phyloP scores from a whole-genome alignment of 2,797 vertebrate species.

The Tympanoctomys barrerae region DNA sequence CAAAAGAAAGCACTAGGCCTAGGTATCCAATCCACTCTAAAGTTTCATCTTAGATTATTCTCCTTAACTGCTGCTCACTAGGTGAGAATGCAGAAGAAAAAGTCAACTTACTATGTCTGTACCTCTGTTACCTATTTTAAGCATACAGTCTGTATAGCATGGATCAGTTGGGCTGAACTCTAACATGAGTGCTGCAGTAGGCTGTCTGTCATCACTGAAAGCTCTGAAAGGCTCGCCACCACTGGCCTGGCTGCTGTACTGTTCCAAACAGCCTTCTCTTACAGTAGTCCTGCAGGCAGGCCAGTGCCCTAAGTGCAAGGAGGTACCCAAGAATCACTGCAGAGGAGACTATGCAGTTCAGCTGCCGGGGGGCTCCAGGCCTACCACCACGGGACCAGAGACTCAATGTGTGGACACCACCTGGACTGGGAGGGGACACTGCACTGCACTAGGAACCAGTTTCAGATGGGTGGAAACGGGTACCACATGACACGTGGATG shows the following conservation, averaged over 20 bases:
- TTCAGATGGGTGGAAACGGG: background rate
- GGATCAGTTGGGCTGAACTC: background rate
- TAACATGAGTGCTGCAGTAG: background rate
- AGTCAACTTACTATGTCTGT: background rate
- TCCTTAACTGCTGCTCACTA: background rate
- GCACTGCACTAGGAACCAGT: background rate
- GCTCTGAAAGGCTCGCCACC: background rate
- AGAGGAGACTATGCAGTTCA: too few relatives aligned
- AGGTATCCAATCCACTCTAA: background rate
- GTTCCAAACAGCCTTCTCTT: background rate
- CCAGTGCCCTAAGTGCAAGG: background rate
- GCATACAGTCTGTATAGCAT: background rate
- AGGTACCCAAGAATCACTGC: rapidly evolving
- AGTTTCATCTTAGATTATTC: constrained; percentile 1
- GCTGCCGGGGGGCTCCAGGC: background rate
- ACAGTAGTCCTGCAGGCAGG: background rate
- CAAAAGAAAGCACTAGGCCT: background rate
- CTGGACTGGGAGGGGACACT: background rate
- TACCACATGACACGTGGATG: background rate
- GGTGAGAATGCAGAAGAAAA: background rate
- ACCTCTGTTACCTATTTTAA: background rate
- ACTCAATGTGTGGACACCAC: background rate
- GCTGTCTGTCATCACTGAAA: background rate
- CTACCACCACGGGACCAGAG: background rate
- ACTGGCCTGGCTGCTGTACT: background rate